A percentile compares a stretch with the other conserved stretches of the same genome.
phyloP scores from a whole-genome alignment of 2,797 vertebrate species.

The Lagocephalus sceleratus region DNA sequence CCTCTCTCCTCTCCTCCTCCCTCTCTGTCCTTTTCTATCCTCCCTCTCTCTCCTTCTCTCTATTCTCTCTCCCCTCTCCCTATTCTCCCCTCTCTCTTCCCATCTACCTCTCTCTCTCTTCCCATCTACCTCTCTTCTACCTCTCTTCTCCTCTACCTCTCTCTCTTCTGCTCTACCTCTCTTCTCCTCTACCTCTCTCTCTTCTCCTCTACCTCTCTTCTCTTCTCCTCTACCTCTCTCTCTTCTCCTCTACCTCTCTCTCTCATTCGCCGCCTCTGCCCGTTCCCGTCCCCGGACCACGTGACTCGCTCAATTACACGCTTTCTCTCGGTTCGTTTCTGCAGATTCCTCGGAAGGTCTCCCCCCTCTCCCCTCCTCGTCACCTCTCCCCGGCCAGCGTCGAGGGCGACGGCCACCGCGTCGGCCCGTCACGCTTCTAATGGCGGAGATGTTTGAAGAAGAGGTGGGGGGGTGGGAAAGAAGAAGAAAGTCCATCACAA shows the following conservation, averaged over 20 bases:
- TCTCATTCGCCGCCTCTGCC: constrained; percentile 69
- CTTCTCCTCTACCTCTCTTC: constrained; percentile 73
- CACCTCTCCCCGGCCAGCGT: not conserved
- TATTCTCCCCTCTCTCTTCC: constrained; percentile 22
- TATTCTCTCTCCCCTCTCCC: constrained; percentile 43
- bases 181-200: constrained; percentile 11
- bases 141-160: constrained; percentile 42
- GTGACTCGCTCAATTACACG: constrained; percentile 96
- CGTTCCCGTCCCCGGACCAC: constrained; percentile 82
- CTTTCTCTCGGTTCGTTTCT: constrained; percentile 85
- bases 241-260: constrained; percentile 66
- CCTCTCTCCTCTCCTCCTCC: constrained; percentile 14
- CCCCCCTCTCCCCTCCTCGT: not conserved
- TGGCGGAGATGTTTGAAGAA: too few species aligned
- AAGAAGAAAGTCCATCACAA: not conserved
- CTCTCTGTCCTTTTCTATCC: constrained; percentile 54
- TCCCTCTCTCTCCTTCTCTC: constrained; percentile 47
- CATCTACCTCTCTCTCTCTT: constrained; percentile 53
- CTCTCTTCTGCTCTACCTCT: constrained; percentile 61
- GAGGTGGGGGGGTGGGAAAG: too few species aligned
- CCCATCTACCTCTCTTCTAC: constrained; percentile 48
- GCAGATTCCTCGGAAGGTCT: constrained; percentile 16
- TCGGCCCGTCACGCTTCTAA: too few species aligned
- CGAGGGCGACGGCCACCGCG: not conserved
- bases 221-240: constrained; percentile 47